Evolutionary conservation across 1,140 invertebrate species (phyloP), one percentile per base, ranked within the genome.

Genomic region (Cherax quadricarinatus): DNA sequence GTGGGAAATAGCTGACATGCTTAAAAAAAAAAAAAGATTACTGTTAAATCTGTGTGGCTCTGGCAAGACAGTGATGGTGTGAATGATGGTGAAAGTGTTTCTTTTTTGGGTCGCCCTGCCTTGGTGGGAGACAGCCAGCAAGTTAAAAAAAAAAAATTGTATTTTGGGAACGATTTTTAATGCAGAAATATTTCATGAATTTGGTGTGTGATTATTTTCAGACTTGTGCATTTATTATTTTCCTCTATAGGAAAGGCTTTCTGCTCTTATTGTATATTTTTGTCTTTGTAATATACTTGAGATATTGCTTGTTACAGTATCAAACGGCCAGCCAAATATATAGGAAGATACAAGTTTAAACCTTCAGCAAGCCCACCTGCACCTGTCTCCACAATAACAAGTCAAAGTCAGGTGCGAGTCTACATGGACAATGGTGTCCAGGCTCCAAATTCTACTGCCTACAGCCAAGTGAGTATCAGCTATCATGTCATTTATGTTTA

Each of bases 381-480:
- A 21, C 94, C 94, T 92, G 95, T 95, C 92, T 95, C 94, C 93
- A 95, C 95, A 88, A 96, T 93, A 51, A 88, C 93, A 60, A 93
- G 91, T 82, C 93, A 97, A 95, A 97, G 97, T 96, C 97, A 98
- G 96, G 98, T 99, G 95, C 99, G 98, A 96, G 98, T 98, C 95
- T 99, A 98, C 96, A 98, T 98, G 96, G 98, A 98, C 96, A 98
- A 98, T 96, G 98, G 97, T 95, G 98, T 98, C 96, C 98, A 88
- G 21, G 82, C 93, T 6, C 95, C 96, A 95, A 97, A 97, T 96
- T 97, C 97, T 95, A 98, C 98, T 96, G 97, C 97, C 96, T 98
- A 98, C 96, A 98, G 98, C 96, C 98, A 98, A 97, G 98, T 98
- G 96, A 96, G 95, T 95, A 75, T 21, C 62, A 66, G 10, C 62